Conservation (phyloP, 2,113 vertebrate species). For the Charadrius vociferus region DNA sequence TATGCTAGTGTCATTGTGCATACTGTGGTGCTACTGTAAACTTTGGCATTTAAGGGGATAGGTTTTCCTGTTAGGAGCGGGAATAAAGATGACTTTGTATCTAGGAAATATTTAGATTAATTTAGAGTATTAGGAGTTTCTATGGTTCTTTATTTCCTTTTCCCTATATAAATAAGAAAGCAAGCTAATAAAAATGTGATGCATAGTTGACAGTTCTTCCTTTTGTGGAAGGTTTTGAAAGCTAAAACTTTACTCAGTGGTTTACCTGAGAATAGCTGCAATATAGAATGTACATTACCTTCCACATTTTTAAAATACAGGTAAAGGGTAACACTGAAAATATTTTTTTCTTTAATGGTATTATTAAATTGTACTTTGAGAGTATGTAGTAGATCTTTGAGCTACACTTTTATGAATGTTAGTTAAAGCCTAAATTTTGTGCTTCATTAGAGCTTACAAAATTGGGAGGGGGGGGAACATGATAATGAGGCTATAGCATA, state of each 20-base stretch:
- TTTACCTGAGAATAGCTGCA: conserved; percentile 22
- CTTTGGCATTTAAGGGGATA: neutral
- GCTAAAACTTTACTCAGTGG: neutral
- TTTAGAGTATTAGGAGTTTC: neutral
- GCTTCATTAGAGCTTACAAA: neutral
- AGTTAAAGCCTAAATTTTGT: neutral
- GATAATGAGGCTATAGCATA: neutral
- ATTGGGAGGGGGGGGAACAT: neutral
- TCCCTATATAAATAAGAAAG: neutral
- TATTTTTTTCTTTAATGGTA: neutral
- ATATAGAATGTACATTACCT: neutral
- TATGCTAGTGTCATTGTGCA: neutral
- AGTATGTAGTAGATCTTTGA: neutral
- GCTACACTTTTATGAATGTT: neutral
- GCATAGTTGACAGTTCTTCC: neutral
- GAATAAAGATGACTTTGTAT: neutral
- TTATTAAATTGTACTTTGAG: neutral
- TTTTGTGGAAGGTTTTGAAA: neutral
- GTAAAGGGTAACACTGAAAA: neutral
- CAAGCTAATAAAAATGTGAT: conserved; percentile 1
- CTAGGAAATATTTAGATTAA: conserved; percentile 2
- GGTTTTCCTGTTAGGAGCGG: neutral
- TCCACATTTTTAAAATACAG: too few species aligned
- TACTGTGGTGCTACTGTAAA: neutral
- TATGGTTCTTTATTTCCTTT: neutral